Percentiles rank a stretch among this genome's conserved stretches.
phyloP scores from a whole-genome alignment of 1,140 invertebrate species.

The Harpegnathos saltator region DNA sequence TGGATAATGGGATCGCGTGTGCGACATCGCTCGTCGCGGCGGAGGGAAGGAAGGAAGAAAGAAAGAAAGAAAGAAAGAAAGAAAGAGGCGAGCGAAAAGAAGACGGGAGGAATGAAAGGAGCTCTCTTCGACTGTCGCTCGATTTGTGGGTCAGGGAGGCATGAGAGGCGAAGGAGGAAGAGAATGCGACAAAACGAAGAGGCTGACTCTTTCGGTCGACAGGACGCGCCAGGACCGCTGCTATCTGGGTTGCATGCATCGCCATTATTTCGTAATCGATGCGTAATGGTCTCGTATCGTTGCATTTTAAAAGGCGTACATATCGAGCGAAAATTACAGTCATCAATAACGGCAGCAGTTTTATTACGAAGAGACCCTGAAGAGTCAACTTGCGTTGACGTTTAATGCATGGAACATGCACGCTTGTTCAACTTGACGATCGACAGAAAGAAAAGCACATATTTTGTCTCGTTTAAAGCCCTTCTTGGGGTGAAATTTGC shows the following conservation, averaged over 20 bases:
- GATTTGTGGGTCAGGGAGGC: constrained; percentile 57
- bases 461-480: no score
- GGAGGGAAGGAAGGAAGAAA: constrained; percentile 26
- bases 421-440: no score
- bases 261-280: constrained; percentile 64
- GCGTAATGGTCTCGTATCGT: background rate
- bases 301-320: no score
- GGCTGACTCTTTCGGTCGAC: background rate
- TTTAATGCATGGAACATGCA: no score
- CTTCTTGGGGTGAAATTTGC: no score
- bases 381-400: no score
- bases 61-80: constrained; percentile 6
- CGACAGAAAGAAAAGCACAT: no score
- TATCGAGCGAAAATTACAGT: no score
- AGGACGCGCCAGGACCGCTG: constrained; percentile 55
- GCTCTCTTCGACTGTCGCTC: constrained; percentile 19
- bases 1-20: constrained; percentile 39
- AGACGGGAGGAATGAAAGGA: constrained; percentile 11
- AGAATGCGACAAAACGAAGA: constrained; percentile 47
- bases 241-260: constrained; percentile 53
- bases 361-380: no score
- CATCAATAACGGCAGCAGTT: no score
- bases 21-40: constrained; percentile 19
- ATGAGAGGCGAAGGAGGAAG: constrained; percentile 32
- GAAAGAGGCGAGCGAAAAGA: constrained; percentile 21